Evolutionary conservation across 2,113 vertebrate species (phyloP).

Genomic region (Cheilinus undulatus): DNA sequence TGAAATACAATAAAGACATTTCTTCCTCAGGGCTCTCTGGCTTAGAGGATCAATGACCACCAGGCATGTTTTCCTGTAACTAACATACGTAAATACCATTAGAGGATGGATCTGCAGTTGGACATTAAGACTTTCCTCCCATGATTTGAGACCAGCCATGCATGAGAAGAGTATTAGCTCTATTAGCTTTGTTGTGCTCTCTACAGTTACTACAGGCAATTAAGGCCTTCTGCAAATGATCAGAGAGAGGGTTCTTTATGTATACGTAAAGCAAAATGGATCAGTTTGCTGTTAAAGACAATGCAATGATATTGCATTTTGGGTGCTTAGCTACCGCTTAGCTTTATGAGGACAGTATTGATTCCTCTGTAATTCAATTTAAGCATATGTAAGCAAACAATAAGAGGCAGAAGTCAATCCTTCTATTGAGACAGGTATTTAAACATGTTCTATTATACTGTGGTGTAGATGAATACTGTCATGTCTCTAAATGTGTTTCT

Average conservation of each 20-base stretch:
- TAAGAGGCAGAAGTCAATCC: neutral
- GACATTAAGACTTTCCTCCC: constrained; percentile 53
- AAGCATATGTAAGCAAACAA: constrained; percentile 21
- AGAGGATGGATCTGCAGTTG: constrained; percentile 57
- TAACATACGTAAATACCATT: constrained; percentile 71
- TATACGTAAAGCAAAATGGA: constrained; percentile 16
- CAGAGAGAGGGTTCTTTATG: constrained; percentile 12
- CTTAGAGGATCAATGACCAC: constrained; percentile 68
- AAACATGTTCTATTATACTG: no score
- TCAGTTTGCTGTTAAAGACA: constrained; percentile 24
- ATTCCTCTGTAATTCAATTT: constrained; percentile 28
- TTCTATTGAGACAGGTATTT: constrained; percentile 15
- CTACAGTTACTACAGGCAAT: constrained; percentile 6
- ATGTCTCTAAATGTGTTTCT: no score
- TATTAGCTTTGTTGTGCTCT: neutral
- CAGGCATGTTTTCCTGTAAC: constrained; percentile 79
- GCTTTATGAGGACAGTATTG: constrained; percentile 17
- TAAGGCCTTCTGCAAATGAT: constrained; percentile 27
- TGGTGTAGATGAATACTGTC: no score
- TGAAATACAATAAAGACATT: constrained; percentile 83
- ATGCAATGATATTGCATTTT: constrained; percentile 3
- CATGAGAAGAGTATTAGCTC: constrained; percentile 19
- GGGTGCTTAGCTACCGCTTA: constrained; percentile 8
- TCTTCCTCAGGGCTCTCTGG: constrained; percentile 61
- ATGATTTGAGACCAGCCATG: constrained; percentile 45